A percentile compares a stretch with the other conserved stretches of the same genome.
These are phyloP conservation scores for Pachydiplax longipennis DNA, from an alignment of 2,888 invertebrate genomes.

Conservation along the genomic window DNA sequence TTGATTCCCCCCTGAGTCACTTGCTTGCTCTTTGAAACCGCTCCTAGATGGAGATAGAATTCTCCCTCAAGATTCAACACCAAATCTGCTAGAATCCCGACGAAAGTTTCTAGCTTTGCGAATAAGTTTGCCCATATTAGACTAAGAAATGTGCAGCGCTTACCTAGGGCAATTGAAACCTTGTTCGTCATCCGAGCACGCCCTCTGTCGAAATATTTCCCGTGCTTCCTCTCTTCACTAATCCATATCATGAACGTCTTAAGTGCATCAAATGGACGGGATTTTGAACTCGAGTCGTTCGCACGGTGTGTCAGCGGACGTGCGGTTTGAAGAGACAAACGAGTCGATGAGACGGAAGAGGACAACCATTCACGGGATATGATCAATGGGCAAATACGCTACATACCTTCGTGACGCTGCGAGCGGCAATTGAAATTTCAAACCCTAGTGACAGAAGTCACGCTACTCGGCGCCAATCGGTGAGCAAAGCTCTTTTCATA, in stretches of 20 bases:
- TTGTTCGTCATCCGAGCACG: no score
- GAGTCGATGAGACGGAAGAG: not conserved
- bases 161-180: no score
- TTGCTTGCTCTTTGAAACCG: no score
- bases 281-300: not conserved
- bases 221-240: not conserved
- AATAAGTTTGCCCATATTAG: no score
- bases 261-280: not conserved
- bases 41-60: no score
- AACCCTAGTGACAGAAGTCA: not conserved
- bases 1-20: no score
- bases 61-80: no score
- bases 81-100: no score
- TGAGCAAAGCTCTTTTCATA: not conserved
- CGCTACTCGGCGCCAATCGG: not conserved
- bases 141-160: no score
- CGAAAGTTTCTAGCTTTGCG: no score
- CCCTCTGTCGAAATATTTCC: not conserved
- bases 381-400: not conserved
- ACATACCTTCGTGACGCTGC: not conserved
- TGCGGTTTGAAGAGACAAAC: not conserved
- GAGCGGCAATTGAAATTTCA: not conserved
- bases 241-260: no score
- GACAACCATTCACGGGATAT: not conserved
- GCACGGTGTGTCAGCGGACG: not conserved